Evolutionary conservation across 2,797 vertebrate species (phyloP), one percentile per base, ranked within the genome.

Genomic region (Ctenosaura bakeri): DNA sequence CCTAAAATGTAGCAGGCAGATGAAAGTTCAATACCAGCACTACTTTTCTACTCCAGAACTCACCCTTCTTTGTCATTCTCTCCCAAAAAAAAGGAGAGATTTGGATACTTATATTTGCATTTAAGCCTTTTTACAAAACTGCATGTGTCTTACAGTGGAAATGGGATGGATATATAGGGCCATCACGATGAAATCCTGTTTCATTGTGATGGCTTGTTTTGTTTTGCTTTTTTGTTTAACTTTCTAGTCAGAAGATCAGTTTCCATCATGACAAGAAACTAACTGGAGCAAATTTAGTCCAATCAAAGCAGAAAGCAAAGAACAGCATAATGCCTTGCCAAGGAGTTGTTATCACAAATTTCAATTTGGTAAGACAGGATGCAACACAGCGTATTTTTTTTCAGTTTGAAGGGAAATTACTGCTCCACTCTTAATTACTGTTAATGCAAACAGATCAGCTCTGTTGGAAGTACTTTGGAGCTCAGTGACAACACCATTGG

Each of bases 361-460:
- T 83, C 10, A 90, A 12, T 29, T 46, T 84, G 26, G 76, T 85
- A 83, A 93, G 79, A 76, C 78, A 93, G 89, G 78, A 84, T n/a
- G n/a, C 13, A 86, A 83, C 78, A 91, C 90, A 8, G 52, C 46
- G 56, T 2, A 0, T 1, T 90, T 94, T 94, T 18, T 0, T 35
- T 6, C 29, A 0, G 0, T 92, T 71, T 52, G 81, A 90, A 88
- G 32, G 90, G 84, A 93, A 89, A 78, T 3, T 85, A 1, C 9
- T 90, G 24, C 74, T 88, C 88, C 12, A 38, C 26, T 82, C 83
- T 92, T 94, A 94, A 92, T 94, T 92, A 90, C 90, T 35, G 46
- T 1, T 90, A 54, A 26, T 92, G 56, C 74, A 92, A 88, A 56
- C 35, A 64, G 93, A 93, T 84, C 4, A 91, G 18, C 0, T 20